phyloP scores from a whole-genome alignment of 1,140 invertebrate genomes.

The Drosophila tsacasi region DNA sequence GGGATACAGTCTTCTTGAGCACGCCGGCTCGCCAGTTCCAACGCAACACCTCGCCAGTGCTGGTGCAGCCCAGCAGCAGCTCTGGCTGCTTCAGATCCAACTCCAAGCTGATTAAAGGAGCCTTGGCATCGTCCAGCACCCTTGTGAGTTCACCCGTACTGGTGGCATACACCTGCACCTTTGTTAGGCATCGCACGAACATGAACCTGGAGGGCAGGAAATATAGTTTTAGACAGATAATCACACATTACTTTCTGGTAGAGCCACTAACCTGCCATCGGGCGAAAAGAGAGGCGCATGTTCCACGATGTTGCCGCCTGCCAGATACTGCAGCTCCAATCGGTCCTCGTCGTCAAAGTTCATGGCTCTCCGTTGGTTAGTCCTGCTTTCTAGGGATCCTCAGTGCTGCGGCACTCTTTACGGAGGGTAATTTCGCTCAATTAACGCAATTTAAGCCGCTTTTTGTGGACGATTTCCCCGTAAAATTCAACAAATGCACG shows the following conservation, averaged over 20 bases:
- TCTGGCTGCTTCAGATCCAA: conserved; percentile 85
- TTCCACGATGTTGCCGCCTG: conserved; percentile 88
- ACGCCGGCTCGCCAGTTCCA: conserved; percentile 87
- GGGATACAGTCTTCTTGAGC: conserved; percentile 74
- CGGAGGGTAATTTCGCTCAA: not conserved
- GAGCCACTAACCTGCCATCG: conserved; percentile 87
- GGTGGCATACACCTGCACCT: conserved; percentile 88
- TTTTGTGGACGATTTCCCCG: conserved; percentile 3
- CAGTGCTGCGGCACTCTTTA: conserved; percentile 28
- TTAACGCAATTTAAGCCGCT: conserved; percentile 4
- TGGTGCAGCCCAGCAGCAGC: conserved; percentile 86
- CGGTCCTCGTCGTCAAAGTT: conserved; percentile 70
- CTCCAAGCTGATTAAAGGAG: conserved; percentile 86
- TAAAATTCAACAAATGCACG: conserved; percentile 45
- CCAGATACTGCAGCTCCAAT: conserved; percentile 84
- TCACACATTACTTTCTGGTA: conserved; percentile 9
- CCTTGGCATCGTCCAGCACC: conserved; percentile 86
- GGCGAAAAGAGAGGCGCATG: conserved; percentile 88
- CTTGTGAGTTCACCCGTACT: conserved; percentile 86
- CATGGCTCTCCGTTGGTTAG: conserved; percentile 45
- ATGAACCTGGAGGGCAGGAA: conserved; percentile 85
- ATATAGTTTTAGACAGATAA: not conserved
- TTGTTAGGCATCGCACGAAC: conserved; percentile 87
- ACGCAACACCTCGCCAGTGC: conserved; percentile 85
- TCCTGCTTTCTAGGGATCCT: not conserved